A percentile compares a stretch with the other conserved stretches of the same genome.
phyloP scores from a whole-genome alignment of 2,888 invertebrate species.

The Dasysyrphus tricinctus region DNA sequence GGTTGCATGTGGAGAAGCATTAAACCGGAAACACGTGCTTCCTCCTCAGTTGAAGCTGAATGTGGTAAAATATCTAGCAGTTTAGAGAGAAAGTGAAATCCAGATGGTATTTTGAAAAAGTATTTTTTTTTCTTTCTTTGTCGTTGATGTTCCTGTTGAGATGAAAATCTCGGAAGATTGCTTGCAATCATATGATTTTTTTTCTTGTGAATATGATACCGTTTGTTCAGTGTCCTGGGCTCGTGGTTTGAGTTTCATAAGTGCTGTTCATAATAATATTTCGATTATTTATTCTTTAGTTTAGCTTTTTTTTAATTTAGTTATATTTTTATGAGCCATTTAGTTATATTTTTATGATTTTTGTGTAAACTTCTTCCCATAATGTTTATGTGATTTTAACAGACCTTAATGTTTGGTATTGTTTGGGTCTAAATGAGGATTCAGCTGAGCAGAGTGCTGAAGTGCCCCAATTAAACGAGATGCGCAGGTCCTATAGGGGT shows the following conservation, averaged over 20 bases:
- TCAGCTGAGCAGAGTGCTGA: no score
- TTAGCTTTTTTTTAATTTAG: background rate
- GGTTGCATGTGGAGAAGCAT: conserved; percentile 43
- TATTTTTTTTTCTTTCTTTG: background rate
- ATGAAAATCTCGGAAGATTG: conserved; percentile 27
- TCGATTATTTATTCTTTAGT: no score
- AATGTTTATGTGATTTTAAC: no score
- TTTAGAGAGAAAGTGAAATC: conserved; percentile 28
- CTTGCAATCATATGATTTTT: background rate
- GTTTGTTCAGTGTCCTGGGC: background rate
- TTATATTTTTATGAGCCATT: background rate
- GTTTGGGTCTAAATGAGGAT: no score
- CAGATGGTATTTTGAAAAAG: background rate
- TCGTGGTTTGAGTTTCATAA: background rate
- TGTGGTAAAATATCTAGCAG: conserved; percentile 5
- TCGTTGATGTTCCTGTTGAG: conserved; percentile 1
- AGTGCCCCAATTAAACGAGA: no score
- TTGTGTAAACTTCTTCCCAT: no score
- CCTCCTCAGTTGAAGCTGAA: background rate
- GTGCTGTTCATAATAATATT: background rate
- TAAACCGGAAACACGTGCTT: conserved; percentile 45
- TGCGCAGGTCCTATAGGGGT: no score
- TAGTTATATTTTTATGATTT: no score
- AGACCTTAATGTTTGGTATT: no score
- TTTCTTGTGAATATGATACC: background rate